Percentiles rank a stretch among this genome's conserved stretches.
phyloP scores from a whole-genome alignment of 2,888 invertebrate species.

The Merodon equestris region DNA sequence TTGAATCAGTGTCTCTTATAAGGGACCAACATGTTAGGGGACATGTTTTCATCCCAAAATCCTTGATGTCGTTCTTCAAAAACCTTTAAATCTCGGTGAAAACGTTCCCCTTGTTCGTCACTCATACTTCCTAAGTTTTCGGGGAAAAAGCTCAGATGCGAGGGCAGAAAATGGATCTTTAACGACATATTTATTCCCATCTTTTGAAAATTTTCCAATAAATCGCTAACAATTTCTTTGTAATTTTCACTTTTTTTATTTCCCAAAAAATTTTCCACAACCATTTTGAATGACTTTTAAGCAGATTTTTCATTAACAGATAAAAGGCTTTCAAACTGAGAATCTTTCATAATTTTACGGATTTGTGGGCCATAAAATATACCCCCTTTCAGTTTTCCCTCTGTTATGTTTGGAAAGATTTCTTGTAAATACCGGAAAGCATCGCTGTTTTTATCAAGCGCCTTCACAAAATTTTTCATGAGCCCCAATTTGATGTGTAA shows the following conservation, averaged over 20 bases:
- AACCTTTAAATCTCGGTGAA: no score
- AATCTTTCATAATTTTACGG: not conserved
- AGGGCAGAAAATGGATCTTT: not conserved
- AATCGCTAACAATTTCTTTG: not conserved
- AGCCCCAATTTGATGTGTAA: conserved; percentile 5
- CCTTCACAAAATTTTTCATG: not conserved
- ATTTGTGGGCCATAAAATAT: not conserved
- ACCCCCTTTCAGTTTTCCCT: not conserved
- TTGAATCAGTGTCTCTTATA: no score
- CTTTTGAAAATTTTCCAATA: not conserved
- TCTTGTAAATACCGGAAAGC: not conserved
- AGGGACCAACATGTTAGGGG: not conserved
- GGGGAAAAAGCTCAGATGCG: not conserved
- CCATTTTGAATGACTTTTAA: no score
- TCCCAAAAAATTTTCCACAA: not conserved
- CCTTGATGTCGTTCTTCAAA: not conserved
- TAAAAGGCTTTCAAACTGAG: no score
- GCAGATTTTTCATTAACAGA: no score
- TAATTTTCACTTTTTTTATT: conserved; percentile 1
- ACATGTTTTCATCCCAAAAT: not conserved
- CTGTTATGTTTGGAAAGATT: not conserved
- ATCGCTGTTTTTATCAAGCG: not conserved
- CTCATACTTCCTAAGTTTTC: no score
- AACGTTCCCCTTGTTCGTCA: no score
- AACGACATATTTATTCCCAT: no score